Conservation (phyloP, 1,140 invertebrate genomes). For the Drosophila chauvacae region DNA sequence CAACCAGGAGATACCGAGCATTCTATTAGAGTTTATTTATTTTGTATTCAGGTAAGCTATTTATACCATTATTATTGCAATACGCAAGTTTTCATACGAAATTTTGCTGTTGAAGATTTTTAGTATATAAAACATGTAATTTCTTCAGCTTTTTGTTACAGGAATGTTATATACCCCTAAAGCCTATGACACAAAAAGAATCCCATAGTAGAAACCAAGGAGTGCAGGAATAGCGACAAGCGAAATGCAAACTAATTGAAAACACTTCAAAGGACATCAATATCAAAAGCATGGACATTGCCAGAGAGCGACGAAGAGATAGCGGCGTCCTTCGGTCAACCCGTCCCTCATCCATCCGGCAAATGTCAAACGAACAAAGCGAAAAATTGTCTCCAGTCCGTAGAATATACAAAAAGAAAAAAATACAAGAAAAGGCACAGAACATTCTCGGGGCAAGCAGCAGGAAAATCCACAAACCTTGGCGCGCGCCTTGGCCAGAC, state of each 20-base stretch:
- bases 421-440: conserved; percentile 8
- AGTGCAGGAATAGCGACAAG: conserved; percentile 29
- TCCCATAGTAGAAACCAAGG: background rate
- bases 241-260: conserved; percentile 71
- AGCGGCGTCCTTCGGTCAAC: conserved; percentile 30
- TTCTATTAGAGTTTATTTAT: background rate
- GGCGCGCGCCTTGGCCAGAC: conserved; percentile 21
- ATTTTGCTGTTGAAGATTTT: background rate
- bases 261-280: conserved; percentile 68
- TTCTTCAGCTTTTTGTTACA: background rate
- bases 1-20: conserved; percentile 5
- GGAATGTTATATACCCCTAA: background rate
- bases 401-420: conserved; percentile 22
- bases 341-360: conserved; percentile 40
- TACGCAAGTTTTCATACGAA: too few relatives aligned
- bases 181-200: conserved; percentile 4
- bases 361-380: conserved; percentile 56
- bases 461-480: conserved; percentile 20
- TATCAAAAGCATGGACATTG: conserved; percentile 49
- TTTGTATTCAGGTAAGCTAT: background rate
- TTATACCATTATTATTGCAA: background rate
- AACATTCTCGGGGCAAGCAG: conserved; percentile 20
- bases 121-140: background rate
- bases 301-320: conserved; percentile 9
- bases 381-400: conserved; percentile 47